phyloP scores from a whole-genome alignment of 2,113 vertebrate species.

The Silurus meridionalis region DNA sequence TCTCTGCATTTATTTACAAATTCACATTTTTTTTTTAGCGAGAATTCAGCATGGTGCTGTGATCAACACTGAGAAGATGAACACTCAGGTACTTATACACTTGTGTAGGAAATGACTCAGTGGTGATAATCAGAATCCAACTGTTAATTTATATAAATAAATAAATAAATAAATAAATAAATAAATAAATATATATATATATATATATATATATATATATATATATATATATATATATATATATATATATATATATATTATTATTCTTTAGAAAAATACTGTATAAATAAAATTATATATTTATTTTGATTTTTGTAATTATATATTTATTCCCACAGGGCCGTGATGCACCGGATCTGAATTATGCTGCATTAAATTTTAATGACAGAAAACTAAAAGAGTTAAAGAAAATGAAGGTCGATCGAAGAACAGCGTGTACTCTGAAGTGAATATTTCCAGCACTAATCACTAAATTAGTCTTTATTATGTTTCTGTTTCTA shows the following conservation, averaged over 20 bases:
- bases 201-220: no score
- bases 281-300: background rate
- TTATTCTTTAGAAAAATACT: no score
- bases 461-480: background rate
- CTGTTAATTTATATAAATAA: no score
- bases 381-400: background rate
- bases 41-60: background rate
- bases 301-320: background rate
- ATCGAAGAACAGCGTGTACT: background rate
- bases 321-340: background rate
- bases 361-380: constrained; percentile 10
- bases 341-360: background rate
- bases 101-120: background rate
- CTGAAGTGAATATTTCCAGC: background rate
- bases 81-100: background rate
- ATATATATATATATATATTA: no score
- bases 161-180: no score
- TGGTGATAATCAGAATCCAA: background rate
- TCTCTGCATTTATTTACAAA: background rate
- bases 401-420: background rate
- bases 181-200: no score
- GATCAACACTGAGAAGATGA: background rate
- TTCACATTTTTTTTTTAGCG: background rate
- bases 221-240: no score
- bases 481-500: background rate